Base-by-base conservation (phyloP, 2,113 vertebrate species). In the Dunckerocampus dactyliophorus region DNA sequence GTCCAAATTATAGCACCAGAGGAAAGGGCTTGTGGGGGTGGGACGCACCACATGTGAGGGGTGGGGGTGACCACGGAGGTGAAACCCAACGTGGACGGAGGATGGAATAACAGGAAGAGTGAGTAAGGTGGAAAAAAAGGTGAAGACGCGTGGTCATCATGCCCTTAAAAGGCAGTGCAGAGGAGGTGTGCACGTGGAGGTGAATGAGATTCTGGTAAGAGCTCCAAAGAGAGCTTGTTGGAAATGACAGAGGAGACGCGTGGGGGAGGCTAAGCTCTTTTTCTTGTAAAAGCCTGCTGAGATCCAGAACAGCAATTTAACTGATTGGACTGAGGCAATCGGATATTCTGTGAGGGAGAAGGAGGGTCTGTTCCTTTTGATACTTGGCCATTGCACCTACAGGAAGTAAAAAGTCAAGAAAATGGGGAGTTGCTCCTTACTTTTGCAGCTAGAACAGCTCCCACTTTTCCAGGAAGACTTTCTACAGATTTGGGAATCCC, bases 31-130 rank as follows among this genome's bases (percentile, higher is more conserved):
- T 76, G 42, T 57, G 66, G 57, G 65, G 66, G 61, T 59, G 67
- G 46, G 65, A 19, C 13, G 34, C n/a, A 15, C 10, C 16, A 16
- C 21, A 67, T 65, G 57, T 47, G 31, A 56, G 37, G 59, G 19
- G 52, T 60, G 71, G 82, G 84, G 92, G 91, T 90, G 92, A 85
- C 78, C 88, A 87, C 62, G 61, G 87, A 89, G 83, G 76, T 91
- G 84, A 83, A 75, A 82, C 63, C 69, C 62, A 43, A 82, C 24
- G 78, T 77, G 47, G 43, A 84, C 80, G 72, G 72, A 83, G 59
- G 75, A 72, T 67, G 66, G 74, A 80, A 88, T 85, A 85, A 76
- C 82, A 90, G 91, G 87, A 89, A 82, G 84, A 65, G 20, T 72
- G 75, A 81, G 52, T 52, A 47, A 24, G 53, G 31, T 34, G 31